These are phyloP conservation scores for Branchellion lobata DNA, from an alignment of 2,888 invertebrate genomes.

Conservation along the genomic window DNA sequence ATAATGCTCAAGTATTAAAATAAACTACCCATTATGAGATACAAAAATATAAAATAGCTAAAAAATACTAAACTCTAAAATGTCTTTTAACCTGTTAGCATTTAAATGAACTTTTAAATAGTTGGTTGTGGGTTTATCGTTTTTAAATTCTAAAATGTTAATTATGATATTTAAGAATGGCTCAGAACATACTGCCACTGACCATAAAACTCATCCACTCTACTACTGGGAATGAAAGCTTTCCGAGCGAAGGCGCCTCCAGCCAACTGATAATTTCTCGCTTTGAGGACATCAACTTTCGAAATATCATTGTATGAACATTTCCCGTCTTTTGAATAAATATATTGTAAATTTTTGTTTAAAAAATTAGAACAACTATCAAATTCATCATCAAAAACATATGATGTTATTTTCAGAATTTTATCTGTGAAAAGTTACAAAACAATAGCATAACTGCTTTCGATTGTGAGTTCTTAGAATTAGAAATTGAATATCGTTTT, in stretches of 20 bases:
- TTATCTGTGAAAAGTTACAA: not conserved
- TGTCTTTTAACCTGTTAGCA: too few relatives aligned
- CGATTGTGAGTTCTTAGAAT: slow-evolving; percentile 10
- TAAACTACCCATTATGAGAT: too few relatives aligned
- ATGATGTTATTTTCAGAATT: slow-evolving; percentile 17
- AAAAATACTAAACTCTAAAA: too few relatives aligned
- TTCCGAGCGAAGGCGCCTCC: not conserved
- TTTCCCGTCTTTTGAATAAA: not conserved
- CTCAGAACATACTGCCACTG: slow-evolving; percentile 22
- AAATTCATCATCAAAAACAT: not conserved
- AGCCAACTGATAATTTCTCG: slow-evolving; percentile 45
- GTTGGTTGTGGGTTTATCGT: too few relatives aligned
- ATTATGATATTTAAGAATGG: not conserved
- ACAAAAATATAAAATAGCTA: too few relatives aligned
- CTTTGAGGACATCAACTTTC: slow-evolving; percentile 47
- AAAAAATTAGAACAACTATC: not conserved
- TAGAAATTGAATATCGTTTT: not conserved
- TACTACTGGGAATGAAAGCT: not conserved
- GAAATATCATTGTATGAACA: slow-evolving; percentile 26
- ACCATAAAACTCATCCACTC: not conserved
- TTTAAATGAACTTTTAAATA: too few relatives aligned
- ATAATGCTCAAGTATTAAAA: too few relatives aligned
- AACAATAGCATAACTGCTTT: slow-evolving; percentile 25
- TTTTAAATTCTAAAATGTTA: too few relatives aligned
- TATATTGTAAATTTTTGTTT: not conserved